Conservation (phyloP, 2,888 invertebrate genomes). For the Dyspetes luteomarginatus region DNA sequence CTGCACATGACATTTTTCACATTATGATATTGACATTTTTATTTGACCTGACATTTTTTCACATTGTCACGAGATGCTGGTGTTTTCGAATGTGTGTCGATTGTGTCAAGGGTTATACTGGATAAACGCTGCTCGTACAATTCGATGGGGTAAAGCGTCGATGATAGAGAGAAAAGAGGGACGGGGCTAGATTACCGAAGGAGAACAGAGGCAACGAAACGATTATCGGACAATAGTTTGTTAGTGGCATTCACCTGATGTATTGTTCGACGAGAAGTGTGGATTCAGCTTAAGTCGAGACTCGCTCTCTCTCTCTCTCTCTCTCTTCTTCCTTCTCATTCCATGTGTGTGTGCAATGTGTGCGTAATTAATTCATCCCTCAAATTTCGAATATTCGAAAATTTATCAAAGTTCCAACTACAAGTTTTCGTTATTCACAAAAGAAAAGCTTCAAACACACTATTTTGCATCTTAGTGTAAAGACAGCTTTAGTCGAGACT, state of each 20-base stretch:
- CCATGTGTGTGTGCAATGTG: too few relatives aligned
- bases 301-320: conserved; percentile 24
- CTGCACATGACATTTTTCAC: too few relatives aligned
- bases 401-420: not conserved
- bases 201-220: conserved; percentile 70
- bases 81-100: conserved; percentile 15
- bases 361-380: not conserved
- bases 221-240: conserved; percentile 83
- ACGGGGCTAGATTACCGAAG: conserved; percentile 53
- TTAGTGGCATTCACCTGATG: conserved; percentile 82
- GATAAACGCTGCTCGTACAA: conserved; percentile 39
- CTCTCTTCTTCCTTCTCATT: conserved; percentile 35
- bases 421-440: not conserved
- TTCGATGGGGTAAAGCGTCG: conserved; percentile 61
- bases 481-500: conserved; percentile 78
- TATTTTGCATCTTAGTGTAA: conserved; percentile 77
- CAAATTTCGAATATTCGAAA: not conserved
- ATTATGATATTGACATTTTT: not conserved
- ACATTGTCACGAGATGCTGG: not conserved
- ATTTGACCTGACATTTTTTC: not conserved
- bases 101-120: conserved; percentile 55
- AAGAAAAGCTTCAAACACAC: not conserved
- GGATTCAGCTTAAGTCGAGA: conserved; percentile 79
- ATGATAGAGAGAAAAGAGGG: conserved; percentile 66
- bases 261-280: conserved; percentile 81